Evolutionary conservation across 2,888 invertebrate genomes (phyloP).

Genomic region (Acanthosoma haemorrhoidale): DNA sequence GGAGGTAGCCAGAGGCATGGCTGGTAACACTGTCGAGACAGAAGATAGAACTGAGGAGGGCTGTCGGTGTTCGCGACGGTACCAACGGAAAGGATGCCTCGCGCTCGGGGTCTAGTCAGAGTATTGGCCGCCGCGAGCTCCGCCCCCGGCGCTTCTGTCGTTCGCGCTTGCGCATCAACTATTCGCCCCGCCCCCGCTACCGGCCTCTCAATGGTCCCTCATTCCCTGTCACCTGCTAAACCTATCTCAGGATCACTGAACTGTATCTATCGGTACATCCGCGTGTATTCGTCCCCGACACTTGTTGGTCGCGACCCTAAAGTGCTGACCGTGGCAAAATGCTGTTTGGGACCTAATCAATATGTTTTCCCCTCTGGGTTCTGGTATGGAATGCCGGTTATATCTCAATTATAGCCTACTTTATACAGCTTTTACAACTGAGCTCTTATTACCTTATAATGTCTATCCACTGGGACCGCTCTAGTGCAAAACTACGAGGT

Average conservation of each 20-base stretch:
- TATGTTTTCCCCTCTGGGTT: no score
- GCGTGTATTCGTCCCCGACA: background rate
- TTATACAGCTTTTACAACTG: no score
- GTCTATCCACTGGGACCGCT: no score
- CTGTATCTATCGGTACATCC: background rate
- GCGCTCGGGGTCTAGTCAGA: slow-evolving; percentile 23
- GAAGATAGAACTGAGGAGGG: background rate
- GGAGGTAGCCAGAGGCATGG: slow-evolving; percentile 59
- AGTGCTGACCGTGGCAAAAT: no score
- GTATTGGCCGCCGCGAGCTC: slow-evolving; percentile 1
- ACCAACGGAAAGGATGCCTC: slow-evolving; percentile 15
- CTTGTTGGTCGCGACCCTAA: no score
- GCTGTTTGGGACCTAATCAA: no score
- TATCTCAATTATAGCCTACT: no score
- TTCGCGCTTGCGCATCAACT: slow-evolving; percentile 14
- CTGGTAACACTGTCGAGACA: background rate
- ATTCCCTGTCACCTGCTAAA: background rate
- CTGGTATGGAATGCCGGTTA: no score
- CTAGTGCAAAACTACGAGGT: no score
- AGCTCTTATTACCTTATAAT: no score
- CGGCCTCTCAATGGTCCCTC: background rate
- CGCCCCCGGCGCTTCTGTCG: background rate
- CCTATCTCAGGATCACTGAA: background rate
- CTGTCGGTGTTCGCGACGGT: slow-evolving; percentile 15
- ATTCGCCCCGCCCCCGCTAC: slow-evolving; percentile 5